A percentile compares a stretch with the other conserved stretches of the same genome.
Conservation (phyloP, 2,113 vertebrate genomes). For the Crotalus helleri region DNA sequence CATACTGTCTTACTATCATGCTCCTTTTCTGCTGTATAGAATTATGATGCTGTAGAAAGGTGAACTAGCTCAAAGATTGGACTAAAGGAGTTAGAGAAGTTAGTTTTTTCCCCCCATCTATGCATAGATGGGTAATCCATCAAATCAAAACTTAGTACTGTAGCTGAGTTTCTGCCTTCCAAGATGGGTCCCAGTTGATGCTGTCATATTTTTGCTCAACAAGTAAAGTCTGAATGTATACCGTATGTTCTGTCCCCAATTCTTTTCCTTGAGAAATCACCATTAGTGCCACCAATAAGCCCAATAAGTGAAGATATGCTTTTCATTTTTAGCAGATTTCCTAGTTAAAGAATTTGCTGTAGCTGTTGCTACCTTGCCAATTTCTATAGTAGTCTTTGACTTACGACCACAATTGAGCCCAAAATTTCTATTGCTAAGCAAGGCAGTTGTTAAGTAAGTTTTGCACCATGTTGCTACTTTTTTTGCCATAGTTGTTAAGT, state of each 20-base stretch:
- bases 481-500: neutral
- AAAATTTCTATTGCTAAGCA: neutral
- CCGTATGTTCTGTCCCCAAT: neutral
- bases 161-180: neutral
- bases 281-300: neutral
- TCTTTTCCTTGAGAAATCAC: neutral
- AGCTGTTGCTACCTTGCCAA: too few relatives aligned
- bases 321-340: neutral
- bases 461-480: neutral
- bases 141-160: neutral
- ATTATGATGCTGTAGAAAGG: neutral
- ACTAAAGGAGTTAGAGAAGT: neutral
- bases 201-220: neutral
- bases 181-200: neutral
- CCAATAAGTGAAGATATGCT: neutral
- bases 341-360: neutral
- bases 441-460: neutral
- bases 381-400: neutral
- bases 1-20: neutral
- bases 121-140: neutral
- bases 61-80: neutral
- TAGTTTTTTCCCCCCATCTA: neutral
- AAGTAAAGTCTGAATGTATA: neutral
- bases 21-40: neutral
- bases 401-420: neutral